Percentiles rank a stretch among this genome's conserved stretches.
phyloP scores from a whole-genome alignment of 1,140 invertebrate genomes.

The Panagrolaimus sp. region DNA sequence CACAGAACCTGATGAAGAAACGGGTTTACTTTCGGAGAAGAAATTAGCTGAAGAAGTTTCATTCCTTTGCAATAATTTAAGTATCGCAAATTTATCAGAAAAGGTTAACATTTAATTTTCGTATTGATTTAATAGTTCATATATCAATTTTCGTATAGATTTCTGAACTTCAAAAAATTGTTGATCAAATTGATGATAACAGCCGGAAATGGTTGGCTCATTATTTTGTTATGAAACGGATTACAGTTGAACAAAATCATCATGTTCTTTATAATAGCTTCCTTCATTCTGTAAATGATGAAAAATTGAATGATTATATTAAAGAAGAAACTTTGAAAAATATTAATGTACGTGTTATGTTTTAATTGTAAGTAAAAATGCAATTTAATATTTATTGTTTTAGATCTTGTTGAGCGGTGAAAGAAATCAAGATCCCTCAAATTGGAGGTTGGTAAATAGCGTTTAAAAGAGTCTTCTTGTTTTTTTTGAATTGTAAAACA shows the following conservation, averaged over 20 bases:
- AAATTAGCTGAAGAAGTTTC: constrained; percentile 86
- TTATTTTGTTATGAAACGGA: constrained; percentile 95
- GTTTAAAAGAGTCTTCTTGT: too few relatives aligned
- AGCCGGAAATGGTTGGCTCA: constrained; percentile 92
- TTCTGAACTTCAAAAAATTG: constrained; percentile 85
- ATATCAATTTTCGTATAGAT: constrained; percentile 64
- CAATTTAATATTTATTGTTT: too few relatives aligned
- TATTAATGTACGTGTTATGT: constrained; percentile 70
- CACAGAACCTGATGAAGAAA: constrained; percentile 80
- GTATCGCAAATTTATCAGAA: constrained; percentile 83
- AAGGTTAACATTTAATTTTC: constrained; percentile 65
- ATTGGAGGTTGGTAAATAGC: too few relatives aligned
- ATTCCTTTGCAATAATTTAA: constrained; percentile 98
- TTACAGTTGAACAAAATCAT: constrained; percentile 95
- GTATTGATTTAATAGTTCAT: constrained; percentile 20
- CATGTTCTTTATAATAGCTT: constrained; percentile 93
- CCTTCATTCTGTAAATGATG: constrained; percentile 78
- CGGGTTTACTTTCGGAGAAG: constrained; percentile 78
- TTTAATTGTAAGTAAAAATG: too few relatives aligned
- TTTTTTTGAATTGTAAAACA: too few relatives aligned
- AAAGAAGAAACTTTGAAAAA: constrained; percentile 91
- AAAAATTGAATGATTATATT: constrained; percentile 77
- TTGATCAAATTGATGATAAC: constrained; percentile 68
- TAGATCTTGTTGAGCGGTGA: constrained; percentile 81
- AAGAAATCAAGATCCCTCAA: constrained; percentile 79